Evolutionary conservation across 1,140 invertebrate genomes (phyloP).

Genomic region (Cryptotermes secundus): DNA sequence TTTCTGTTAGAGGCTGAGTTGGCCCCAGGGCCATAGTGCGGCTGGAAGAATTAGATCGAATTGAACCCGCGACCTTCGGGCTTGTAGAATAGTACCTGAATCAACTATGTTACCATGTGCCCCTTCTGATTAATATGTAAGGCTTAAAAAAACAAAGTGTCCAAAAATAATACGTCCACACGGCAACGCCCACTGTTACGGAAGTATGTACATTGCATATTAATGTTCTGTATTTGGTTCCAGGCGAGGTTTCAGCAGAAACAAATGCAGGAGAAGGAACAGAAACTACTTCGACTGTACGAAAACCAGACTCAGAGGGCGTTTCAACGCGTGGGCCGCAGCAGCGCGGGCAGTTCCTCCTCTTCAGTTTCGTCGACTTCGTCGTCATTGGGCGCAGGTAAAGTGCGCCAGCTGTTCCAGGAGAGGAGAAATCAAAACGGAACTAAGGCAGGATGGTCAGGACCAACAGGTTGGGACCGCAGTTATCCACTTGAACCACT

Average conservation of each 20-base stretch:
- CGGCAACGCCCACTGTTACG: not conserved
- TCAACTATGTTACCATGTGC: no score
- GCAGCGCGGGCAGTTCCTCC: constrained; percentile 56
- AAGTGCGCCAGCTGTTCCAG: constrained; percentile 79
- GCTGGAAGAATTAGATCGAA: no score
- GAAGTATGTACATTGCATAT: not conserved
- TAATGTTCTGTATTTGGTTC: constrained; percentile 36
- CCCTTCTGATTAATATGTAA: no score
- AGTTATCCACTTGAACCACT: constrained; percentile 77
- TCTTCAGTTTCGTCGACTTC: constrained; percentile 46
- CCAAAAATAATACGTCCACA: not conserved
- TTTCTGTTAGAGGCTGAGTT: no score
- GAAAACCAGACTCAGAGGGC: constrained; percentile 68
- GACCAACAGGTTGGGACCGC: constrained; percentile 70
- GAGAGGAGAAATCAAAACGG: constrained; percentile 56
- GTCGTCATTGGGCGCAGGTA: constrained; percentile 37
- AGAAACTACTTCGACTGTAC: constrained; percentile 68
- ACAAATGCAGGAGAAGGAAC: constrained; percentile 69
- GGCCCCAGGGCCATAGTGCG: no score
- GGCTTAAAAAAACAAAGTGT: no score
- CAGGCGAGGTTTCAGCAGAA: constrained; percentile 73
- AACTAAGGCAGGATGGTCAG: constrained; percentile 52
- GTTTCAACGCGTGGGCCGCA: constrained; percentile 61
- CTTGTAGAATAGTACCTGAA: no score
- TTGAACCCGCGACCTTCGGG: no score